Conservation (phyloP, 2,888 invertebrate species). For the Dichetophora obliterata region DNA sequence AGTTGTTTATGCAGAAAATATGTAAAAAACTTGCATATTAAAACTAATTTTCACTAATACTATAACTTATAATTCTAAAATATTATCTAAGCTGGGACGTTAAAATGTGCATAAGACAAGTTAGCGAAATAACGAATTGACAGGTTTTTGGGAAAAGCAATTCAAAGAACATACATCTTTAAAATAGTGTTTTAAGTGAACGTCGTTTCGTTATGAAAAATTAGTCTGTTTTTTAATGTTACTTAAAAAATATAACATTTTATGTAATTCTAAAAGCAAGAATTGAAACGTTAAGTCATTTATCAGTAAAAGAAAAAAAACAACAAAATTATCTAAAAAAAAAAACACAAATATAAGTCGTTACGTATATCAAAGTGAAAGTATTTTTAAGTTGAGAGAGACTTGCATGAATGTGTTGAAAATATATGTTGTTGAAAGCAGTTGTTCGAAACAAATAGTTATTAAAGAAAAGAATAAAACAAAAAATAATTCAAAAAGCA, state of each 20-base stretch:
- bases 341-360: background rate
- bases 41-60: background rate
- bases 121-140: constrained; percentile 12
- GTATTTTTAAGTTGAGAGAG: background rate
- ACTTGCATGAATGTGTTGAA: constrained; percentile 14
- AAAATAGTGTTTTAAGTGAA: background rate
- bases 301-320: background rate
- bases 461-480: background rate
- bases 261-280: background rate
- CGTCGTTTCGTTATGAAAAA: background rate
- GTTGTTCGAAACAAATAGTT: background rate
- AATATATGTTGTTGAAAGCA: constrained; percentile 4
- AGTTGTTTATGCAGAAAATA: background rate
- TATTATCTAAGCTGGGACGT: background rate
- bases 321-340: background rate
- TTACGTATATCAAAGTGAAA: background rate
- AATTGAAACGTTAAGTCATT: background rate
- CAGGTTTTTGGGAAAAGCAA: constrained; percentile 13
- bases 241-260: background rate
- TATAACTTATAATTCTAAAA: constrained; percentile 5
- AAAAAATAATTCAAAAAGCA: background rate
- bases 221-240: background rate
- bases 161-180: background rate
- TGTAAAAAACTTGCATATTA: background rate
- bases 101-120: background rate